phyloP scores from a whole-genome alignment of 2,888 invertebrate genomes.

The Gymnoscelis rufifasciata region DNA sequence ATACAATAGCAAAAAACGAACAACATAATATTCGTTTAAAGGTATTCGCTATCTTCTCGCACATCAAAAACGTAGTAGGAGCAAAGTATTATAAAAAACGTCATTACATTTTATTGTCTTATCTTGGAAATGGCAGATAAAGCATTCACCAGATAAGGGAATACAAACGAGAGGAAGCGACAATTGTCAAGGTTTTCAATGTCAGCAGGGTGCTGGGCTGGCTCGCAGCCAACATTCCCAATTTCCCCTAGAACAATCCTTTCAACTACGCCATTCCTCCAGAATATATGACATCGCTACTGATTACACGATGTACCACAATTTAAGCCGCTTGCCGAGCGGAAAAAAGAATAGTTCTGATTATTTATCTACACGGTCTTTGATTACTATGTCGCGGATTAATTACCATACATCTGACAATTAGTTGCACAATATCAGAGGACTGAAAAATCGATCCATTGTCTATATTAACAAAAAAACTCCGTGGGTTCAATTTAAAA shows the following conservation, averaged over 20 bases:
- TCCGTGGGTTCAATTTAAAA: background rate
- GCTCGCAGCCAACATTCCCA: constrained; percentile 17
- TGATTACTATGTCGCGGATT: no score
- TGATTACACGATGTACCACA: constrained; percentile 24
- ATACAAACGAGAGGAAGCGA: constrained; percentile 13
- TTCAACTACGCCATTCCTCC: constrained; percentile 20
- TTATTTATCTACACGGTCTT: no score
- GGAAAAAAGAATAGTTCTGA: constrained; percentile 4
- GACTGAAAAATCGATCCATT: no score
- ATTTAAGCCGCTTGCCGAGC: constrained; percentile 14
- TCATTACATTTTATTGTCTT: background rate
- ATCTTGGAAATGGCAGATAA: constrained; percentile 2
- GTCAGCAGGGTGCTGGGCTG: constrained; percentile 22
- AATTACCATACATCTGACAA: no score
- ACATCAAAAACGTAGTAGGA: background rate
- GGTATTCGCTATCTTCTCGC: no score
- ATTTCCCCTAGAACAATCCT: constrained; percentile 19
- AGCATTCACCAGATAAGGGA: constrained; percentile 6
- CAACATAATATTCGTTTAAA: no score
- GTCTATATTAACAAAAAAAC: background rate
- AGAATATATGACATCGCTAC: constrained; percentile 19
- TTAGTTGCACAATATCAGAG: no score
- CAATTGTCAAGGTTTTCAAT: constrained; percentile 13
- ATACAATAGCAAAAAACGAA: no score
- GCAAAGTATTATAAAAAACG: background rate